Base-by-base conservation (phyloP, 2,888 invertebrate genomes). In the Macroteleia sp. region DNA sequence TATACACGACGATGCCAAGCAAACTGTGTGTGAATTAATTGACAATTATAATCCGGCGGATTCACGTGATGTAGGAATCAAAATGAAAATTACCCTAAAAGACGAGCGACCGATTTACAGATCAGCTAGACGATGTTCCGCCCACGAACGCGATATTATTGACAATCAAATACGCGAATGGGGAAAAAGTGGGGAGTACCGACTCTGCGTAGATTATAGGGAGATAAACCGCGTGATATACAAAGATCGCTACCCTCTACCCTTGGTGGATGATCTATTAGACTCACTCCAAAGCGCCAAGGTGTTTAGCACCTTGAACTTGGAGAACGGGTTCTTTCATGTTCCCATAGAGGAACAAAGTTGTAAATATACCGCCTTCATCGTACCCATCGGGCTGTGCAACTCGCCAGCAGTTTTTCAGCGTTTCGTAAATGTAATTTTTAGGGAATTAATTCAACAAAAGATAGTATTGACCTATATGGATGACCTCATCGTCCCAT, bases 171-270 rank as follows among this genome's bases (percentile, higher is more conserved):
- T 32, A 9, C 3, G 19, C 3, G 50, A 50, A 32, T 50, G 50
- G 50, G 84, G 84, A 50, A 83, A 81, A 61, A 79, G 44, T 12
- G 82, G 84, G 22, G 79, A 81, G 8, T 50, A 62, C 14, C 54
- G 86, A 14, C 66, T 85, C 39, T 86, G 85, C 71, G 71, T 86
- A 0, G 86, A 87, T 77, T 87, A 80, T 57, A 50, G 86, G 4
- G 70, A 67, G 28, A 56, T 88, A 36, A 87, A 87, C 62, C 82
- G 82, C 61, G 59, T 79, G 10, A 84, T 80, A n/a, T 44, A 81
- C 17, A 77, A 67, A 52, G 82, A 86, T 41, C 77, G 80, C 19
- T 85, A 52, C 22, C 82, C 84, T 0, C 34, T 77, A 2, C 85
- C 85, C 0, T 42, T 85, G 10, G 83, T 86, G 84, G 16, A 84